phyloP scores from a whole-genome alignment of 2,888 invertebrate genomes.

The Leptogaster cylindrica region DNA sequence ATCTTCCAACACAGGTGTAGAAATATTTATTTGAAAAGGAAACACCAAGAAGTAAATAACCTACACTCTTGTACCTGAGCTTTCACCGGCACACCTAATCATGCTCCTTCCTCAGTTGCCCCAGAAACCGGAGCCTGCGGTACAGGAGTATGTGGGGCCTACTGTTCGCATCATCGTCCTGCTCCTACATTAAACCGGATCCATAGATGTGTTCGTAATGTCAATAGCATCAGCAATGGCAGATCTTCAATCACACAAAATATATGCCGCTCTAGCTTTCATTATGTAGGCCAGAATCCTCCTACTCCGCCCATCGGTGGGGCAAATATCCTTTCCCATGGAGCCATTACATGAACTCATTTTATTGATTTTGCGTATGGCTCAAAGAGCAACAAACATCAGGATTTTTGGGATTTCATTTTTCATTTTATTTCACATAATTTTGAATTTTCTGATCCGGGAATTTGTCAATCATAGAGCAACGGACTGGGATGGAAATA shows the following conservation, averaged over 20 bases:
- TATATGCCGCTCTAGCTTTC: slow-evolving; percentile 42
- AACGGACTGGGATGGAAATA: not conserved
- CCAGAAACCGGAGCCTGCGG: slow-evolving; percentile 19
- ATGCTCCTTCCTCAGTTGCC: slow-evolving; percentile 22
- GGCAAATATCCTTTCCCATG: no score
- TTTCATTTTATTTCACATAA: no score
- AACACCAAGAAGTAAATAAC: slow-evolving; percentile 38
- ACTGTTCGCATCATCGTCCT: slow-evolving; percentile 9
- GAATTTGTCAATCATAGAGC: slow-evolving; percentile 16
- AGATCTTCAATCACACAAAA: slow-evolving; percentile 45
- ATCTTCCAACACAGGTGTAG: not conserved
- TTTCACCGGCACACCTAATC: slow-evolving; percentile 33
- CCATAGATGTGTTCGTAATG: slow-evolving; percentile 27
- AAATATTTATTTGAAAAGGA: slow-evolving; percentile 10
- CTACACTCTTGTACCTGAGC: slow-evolving; percentile 31
- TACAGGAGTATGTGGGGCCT: not conserved
- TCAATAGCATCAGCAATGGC: slow-evolving; percentile 42
- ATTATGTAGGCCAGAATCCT: slow-evolving; percentile 45
- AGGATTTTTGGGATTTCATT: slow-evolving; percentile 16
- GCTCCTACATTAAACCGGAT: not conserved
- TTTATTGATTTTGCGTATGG: slow-evolving; percentile 47
- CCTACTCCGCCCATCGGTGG: slow-evolving; percentile 1
- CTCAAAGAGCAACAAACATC: slow-evolving; percentile 41
- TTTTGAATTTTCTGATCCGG: no score
- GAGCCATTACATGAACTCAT: slow-evolving; percentile 46